Evolutionary conservation across 2,113 vertebrate species (phyloP).

Genomic region (Halichoerus grypus): DNA sequence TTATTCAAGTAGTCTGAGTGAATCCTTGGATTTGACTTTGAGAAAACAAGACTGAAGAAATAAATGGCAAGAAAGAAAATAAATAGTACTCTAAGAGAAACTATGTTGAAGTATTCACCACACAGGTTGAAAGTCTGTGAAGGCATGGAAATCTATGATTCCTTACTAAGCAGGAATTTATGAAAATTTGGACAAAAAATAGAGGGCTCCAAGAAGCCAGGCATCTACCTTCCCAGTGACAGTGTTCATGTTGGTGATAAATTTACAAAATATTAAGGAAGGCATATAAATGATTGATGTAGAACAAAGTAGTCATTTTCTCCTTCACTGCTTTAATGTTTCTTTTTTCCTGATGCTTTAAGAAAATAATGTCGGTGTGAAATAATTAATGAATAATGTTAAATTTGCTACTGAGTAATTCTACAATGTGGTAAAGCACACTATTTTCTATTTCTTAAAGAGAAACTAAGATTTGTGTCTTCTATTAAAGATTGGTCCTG

Average conservation of each 20-base stretch:
- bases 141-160: neutral
- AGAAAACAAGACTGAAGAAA: neutral
- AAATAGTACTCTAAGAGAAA: neutral
- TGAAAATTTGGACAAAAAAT: neutral
- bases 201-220: neutral
- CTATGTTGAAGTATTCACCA: neutral
- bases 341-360: constrained; percentile 5
- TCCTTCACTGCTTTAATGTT: constrained; percentile 23
- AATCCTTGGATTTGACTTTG: neutral
- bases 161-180: neutral
- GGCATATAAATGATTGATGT: neutral
- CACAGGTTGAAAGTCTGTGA: neutral
- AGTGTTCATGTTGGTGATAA: neutral
- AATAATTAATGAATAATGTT: constrained; percentile 61
- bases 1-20: neutral
- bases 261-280: constrained; percentile 44
- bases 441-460: constrained; percentile 38
- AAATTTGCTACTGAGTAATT: constrained; percentile 2
- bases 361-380: constrained; percentile 34
- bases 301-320: constrained; percentile 29
- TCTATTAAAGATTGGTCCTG: neutral
- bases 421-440: neutral
- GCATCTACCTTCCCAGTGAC: neutral
- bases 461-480: constrained; percentile 55
- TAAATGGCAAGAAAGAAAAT: neutral